These are phyloP conservation scores for Probaryconus sp. DNA, from an alignment of 1,140 invertebrate species.

Conservation along the genomic window DNA sequence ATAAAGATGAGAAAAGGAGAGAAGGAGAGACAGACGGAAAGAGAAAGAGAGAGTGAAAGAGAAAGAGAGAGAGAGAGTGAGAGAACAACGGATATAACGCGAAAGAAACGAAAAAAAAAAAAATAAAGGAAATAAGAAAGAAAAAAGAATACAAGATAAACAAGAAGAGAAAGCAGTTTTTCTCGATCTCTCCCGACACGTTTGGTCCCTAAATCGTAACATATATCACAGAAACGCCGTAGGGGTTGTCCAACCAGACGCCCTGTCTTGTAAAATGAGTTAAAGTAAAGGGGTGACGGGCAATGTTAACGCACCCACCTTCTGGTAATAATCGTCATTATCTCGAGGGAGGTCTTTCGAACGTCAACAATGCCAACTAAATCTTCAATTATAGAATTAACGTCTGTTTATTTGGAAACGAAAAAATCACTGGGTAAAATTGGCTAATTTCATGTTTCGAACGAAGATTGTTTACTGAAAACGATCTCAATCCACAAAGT, in stretches of 20 bases:
- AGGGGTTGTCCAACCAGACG: slow-evolving; percentile 60
- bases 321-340: slow-evolving; percentile 48
- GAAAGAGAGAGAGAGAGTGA: slow-evolving; percentile 15
- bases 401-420: too few species aligned
- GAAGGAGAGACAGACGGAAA: slow-evolving; percentile 17
- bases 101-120: slow-evolving; percentile 23
- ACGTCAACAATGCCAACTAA: slow-evolving; percentile 19
- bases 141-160: slow-evolving; percentile 35
- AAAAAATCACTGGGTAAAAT: neutral
- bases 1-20: slow-evolving; percentile 53
- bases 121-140: slow-evolving; percentile 21
- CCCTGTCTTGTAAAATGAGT: slow-evolving; percentile 61
- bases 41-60: slow-evolving; percentile 8
- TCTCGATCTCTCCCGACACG: slow-evolving; percentile 61
- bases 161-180: slow-evolving; percentile 62
- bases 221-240: slow-evolving; percentile 65
- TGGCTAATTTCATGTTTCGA: too few species aligned
- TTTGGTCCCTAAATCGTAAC: slow-evolving; percentile 63
- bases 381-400: too few species aligned
- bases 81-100: neutral
- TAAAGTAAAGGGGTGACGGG: slow-evolving; percentile 53
- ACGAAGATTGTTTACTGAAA: too few species aligned
- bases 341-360: slow-evolving; percentile 47
- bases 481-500: too few species aligned
- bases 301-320: slow-evolving; percentile 50